Evolutionary conservation across 2,888 invertebrate genomes (phyloP), one percentile per base, ranked within the genome.

Genomic region (Steinernema carpocapsae): DNA sequence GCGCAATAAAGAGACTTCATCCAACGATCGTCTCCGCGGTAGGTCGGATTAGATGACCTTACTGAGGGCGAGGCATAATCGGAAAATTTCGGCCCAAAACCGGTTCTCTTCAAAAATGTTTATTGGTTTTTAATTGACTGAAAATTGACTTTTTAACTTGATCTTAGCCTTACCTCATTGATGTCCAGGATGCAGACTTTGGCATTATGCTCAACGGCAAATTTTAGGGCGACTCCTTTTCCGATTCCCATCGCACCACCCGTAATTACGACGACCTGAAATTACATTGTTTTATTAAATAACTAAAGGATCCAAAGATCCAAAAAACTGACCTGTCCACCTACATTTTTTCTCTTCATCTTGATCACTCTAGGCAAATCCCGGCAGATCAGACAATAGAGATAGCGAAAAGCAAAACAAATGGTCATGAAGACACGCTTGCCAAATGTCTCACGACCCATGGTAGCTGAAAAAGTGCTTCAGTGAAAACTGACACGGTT

Each of bases 171-270:
- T 26, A 79, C 79, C 70, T 79, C 79, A 72, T 79, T 79, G 29
- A 78, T 71, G 71, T 79, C 79, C 19, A 79, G 43, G n/a, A 79
- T 76, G 46, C 73, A 73, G 17, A 76, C 74, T 70, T 77, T 76
- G 6, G 79, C 79, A 6, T 72, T 46, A 42, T 76, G 73, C 26
- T 74, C 70, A 1, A 51, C n/a, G 42, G 76, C 70, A 19, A 79
- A 59, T 24, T 64, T 59, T n/a, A 64, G 43, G 32, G 77, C 76
- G 7, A 78, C 70, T 22, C 76, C 72, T 70, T 77, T 77, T 17
- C 79, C 78, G 22, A 79, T 79, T 10, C 79, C 79, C 76, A 77
- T 76, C 22, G 78, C 79, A 43, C 78, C 78, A 19, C 79, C 79
- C 14, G 79, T 79, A 19, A 79, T 77, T 6, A 79, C 79, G n/a